Evolutionary conservation across 2,888 invertebrate genomes (phyloP).

Genomic region (Liposcelis brunnea): DNA sequence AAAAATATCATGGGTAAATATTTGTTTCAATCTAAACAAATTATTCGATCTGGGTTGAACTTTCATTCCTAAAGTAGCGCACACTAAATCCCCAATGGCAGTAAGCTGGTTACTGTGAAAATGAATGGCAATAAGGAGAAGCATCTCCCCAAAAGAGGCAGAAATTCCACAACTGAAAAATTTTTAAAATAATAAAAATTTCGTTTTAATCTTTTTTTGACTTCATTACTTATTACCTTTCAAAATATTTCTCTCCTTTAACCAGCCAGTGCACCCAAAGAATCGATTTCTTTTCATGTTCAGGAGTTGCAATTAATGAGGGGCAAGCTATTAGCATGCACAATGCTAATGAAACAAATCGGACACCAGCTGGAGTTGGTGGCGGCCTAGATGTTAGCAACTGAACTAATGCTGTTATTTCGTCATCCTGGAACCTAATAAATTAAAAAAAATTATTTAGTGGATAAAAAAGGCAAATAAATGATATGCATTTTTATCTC

Average conservation of each 20-base stretch:
- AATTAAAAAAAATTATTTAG: background rate
- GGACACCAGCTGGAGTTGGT: conserved; percentile 77
- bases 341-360: conserved; percentile 81
- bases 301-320: conserved; percentile 50
- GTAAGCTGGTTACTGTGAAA: conserved; percentile 89
- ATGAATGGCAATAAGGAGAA: conserved; percentile 88
- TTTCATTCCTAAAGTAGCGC: conserved; percentile 89
- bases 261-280: conserved; percentile 92
- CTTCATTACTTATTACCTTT: conserved; percentile 32
- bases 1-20: conserved; percentile 92
- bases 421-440: conserved; percentile 71
- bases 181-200: conserved; percentile 8
- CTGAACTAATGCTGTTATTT: conserved; percentile 65
- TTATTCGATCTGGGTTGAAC: conserved; percentile 61
- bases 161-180: conserved; percentile 52
- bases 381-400: conserved; percentile 76
- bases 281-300: conserved; percentile 70
- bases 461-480: conserved; percentile 1
- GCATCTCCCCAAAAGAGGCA: conserved; percentile 88
- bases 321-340: conserved; percentile 93
- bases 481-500: background rate
- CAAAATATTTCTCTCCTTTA: conserved; percentile 75
- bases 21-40: conserved; percentile 73
- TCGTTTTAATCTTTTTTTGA: conserved; percentile 1
- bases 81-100: conserved; percentile 85